Percentiles rank a stretch among this genome's conserved stretches.
Conservation (phyloP, 2,113 vertebrate genomes). For the Gavia stellata region DNA sequence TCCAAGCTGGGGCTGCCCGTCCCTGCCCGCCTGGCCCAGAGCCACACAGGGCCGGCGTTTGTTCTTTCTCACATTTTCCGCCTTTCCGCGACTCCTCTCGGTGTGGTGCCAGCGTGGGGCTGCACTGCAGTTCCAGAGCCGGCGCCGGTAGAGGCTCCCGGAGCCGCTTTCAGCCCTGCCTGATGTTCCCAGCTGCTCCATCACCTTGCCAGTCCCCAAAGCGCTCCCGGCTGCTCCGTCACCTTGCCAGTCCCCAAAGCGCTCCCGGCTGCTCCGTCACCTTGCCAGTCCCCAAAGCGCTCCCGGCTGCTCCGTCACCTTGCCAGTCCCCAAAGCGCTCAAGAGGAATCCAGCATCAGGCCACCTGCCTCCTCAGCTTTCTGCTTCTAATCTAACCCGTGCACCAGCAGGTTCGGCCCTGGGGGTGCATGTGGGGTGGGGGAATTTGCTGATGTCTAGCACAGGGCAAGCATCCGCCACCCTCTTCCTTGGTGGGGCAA, state of each 20-base stretch:
- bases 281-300: not conserved
- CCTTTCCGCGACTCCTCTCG: not conserved
- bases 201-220: not conserved
- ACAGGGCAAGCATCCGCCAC: not conserved
- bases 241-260: not conserved
- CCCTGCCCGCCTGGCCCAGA: not conserved
- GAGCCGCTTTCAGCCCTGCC: not conserved
- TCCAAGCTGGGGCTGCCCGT: not conserved
- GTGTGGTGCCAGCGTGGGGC: accelerated
- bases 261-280: not conserved
- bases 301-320: not conserved
- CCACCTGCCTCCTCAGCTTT: not conserved
- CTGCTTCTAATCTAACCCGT: accelerated
- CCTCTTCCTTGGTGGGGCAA: not conserved
- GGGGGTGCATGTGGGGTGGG: accelerated
- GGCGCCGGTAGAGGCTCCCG: not conserved
- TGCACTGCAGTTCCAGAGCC: not conserved
- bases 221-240: not conserved
- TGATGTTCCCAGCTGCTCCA: not conserved
- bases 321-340: not conserved
- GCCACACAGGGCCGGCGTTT: not conserved
- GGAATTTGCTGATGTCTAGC: not conserved
- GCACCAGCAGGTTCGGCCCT: accelerated
- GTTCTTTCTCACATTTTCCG: not conserved
- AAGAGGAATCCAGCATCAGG: accelerated